These are phyloP conservation scores for Paraplagusia blochii DNA, from an alignment of 2,113 vertebrate species.

Conservation along the genomic window DNA sequence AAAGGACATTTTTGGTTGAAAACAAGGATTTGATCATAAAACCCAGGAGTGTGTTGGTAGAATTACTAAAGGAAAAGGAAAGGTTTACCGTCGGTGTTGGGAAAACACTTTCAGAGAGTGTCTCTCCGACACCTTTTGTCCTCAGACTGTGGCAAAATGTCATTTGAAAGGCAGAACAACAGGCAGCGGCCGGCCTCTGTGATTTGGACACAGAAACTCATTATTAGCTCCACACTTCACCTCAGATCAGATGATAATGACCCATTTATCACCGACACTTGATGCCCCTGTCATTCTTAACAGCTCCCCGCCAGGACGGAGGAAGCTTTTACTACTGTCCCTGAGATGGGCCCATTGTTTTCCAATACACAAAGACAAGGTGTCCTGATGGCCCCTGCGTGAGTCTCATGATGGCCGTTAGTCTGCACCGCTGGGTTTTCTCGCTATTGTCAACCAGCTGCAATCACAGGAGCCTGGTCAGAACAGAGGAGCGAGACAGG, in stretches of 20 bases:
- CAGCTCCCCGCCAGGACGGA: slow-evolving; percentile 66
- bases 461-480: slow-evolving; percentile 39
- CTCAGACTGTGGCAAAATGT: neutral
- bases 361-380: slow-evolving; percentile 78
- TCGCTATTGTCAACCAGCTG: slow-evolving; percentile 65
- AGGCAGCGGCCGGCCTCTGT: slow-evolving; percentile 20
- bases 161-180: slow-evolving; percentile 24
- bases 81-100: too few species aligned
- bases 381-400: slow-evolving; percentile 58
- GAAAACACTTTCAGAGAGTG: neutral
- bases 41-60: too few species aligned
- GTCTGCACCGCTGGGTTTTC: slow-evolving; percentile 47
- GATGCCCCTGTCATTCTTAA: slow-evolving; percentile 56
- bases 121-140: neutral
- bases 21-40: neutral
- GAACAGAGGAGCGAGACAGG: slow-evolving; percentile 19
- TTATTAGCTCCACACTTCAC: slow-evolving; percentile 66
- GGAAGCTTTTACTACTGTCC: slow-evolving; percentile 69
- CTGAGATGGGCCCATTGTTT: slow-evolving; percentile 68
- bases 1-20: neutral
- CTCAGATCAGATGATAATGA: slow-evolving; percentile 71
- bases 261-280: slow-evolving; percentile 68
- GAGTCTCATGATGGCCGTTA: slow-evolving; percentile 33
- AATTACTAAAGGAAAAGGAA: too few species aligned
- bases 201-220: slow-evolving; percentile 49